phyloP scores from a whole-genome alignment of 2,113 vertebrate genomes.

The Mormoops blainvillei region DNA sequence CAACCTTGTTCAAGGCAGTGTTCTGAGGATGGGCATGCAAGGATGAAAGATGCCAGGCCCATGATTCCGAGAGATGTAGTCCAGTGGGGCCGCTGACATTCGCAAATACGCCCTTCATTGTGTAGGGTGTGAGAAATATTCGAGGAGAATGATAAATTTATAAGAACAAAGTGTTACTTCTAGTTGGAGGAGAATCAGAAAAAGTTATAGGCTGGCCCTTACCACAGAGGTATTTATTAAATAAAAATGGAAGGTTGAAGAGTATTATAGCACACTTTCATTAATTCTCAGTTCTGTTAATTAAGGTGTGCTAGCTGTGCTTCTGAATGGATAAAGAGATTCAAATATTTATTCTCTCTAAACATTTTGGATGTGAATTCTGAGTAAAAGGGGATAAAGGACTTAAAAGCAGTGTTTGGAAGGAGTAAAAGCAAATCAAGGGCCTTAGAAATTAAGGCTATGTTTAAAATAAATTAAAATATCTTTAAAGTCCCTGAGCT shows the following conservation, averaged over 20 bases:
- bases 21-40: neutral
- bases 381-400: neutral
- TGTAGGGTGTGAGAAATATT: neutral
- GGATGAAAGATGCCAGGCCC: neutral
- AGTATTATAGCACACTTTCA: neutral
- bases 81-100: neutral
- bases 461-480: neutral
- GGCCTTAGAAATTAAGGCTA: neutral
- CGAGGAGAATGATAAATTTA: neutral
- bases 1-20: neutral
- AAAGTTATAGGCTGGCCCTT: neutral
- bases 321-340: neutral
- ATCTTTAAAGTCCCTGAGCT: neutral
- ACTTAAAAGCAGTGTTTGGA: neutral
- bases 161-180: neutral
- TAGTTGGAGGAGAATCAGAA: neutral
- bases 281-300: neutral
- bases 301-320: neutral
- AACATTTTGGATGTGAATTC: neutral
- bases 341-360: neutral
- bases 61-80: neutral
- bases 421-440: neutral
- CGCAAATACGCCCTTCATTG: neutral
- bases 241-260: neutral
- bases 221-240: neutral